Evolutionary conservation across 1,140 invertebrate species (phyloP).

Genomic region (Tetragnatha versicolor): DNA sequence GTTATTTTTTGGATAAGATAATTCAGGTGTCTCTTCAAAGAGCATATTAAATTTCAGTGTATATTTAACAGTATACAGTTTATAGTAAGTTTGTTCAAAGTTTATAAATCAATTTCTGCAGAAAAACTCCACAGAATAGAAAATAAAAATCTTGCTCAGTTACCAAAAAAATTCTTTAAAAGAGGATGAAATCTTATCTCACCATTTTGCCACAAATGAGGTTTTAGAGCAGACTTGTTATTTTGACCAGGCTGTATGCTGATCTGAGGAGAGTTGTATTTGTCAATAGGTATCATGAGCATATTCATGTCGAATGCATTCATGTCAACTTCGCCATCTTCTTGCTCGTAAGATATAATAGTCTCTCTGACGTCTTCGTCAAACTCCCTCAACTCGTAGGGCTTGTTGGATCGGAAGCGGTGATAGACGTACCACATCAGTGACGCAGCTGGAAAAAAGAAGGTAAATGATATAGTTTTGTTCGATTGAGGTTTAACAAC

Average conservation of each 20-base stretch:
- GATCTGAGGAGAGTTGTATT: constrained; percentile 57
- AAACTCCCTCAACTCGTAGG: constrained; percentile 83
- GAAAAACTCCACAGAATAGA: no score
- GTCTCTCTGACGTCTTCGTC: constrained; percentile 99
- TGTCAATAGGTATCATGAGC: constrained; percentile 87
- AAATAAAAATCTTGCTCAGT: no score
- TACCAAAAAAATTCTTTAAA: no score
- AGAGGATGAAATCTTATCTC: no score
- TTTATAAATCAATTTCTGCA: no score
- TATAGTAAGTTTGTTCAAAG: no score
- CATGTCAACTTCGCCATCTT: constrained; percentile 97
- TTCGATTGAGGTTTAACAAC: background rate
- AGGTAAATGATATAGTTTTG: background rate
- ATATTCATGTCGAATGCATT: constrained; percentile 97
- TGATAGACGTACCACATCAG: constrained; percentile 94
- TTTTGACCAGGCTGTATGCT: no score
- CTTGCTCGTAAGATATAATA: constrained; percentile 98
- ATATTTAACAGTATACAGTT: no score
- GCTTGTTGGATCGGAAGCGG: constrained; percentile 79
- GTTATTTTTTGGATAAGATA: no score
- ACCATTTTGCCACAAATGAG: constrained; percentile 44
- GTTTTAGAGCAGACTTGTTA: constrained; percentile 50
- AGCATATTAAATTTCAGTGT: no score
- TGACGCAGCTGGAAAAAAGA: constrained; percentile 69
- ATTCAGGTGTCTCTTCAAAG: no score